Evolutionary conservation across 2,888 invertebrate genomes (phyloP).

Genomic region (Troglohyphantes excavatus): DNA sequence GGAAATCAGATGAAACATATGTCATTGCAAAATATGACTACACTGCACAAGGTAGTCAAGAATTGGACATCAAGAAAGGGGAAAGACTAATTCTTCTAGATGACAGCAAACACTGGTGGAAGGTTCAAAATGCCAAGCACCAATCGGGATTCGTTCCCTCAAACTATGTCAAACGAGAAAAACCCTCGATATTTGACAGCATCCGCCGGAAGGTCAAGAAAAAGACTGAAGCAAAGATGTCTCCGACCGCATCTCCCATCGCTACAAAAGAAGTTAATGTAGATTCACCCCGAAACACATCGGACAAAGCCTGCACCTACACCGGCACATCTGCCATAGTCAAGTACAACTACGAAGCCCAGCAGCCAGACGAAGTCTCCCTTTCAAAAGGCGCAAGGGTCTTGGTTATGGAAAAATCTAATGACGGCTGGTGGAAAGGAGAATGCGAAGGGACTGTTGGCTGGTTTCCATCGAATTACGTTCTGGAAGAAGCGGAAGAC

Average conservation of each 20-base stretch:
- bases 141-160: constrained; percentile 99
- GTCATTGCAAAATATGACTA: constrained; percentile 99
- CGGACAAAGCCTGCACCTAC: constrained; percentile 60
- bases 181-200: constrained; percentile 97
- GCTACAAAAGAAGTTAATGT: constrained; percentile 80
- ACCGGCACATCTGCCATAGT: constrained; percentile 85
- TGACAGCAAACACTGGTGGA: constrained; percentile 99
- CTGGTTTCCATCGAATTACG: constrained; percentile 99
- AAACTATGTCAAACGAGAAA: constrained; percentile 99
- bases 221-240: constrained; percentile 79
- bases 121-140: constrained; percentile 96
- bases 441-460: constrained; percentile 85
- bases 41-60: constrained; percentile 98
- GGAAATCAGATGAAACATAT: constrained; percentile 88
- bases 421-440: constrained; percentile 99
- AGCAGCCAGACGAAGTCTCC: constrained; percentile 97
- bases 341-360: constrained; percentile 92
- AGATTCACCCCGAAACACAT: constrained; percentile 75
- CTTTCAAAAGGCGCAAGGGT: constrained; percentile 97
- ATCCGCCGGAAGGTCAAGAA: constrained; percentile 80
- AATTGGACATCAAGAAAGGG: constrained; percentile 97
- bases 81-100: constrained; percentile 97
- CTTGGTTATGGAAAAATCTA: constrained; percentile 97
- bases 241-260: constrained; percentile 80
- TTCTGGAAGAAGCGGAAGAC: constrained; percentile 79